Conservation (phyloP, 1,140 invertebrate species). For the Philaenus spumarius region DNA sequence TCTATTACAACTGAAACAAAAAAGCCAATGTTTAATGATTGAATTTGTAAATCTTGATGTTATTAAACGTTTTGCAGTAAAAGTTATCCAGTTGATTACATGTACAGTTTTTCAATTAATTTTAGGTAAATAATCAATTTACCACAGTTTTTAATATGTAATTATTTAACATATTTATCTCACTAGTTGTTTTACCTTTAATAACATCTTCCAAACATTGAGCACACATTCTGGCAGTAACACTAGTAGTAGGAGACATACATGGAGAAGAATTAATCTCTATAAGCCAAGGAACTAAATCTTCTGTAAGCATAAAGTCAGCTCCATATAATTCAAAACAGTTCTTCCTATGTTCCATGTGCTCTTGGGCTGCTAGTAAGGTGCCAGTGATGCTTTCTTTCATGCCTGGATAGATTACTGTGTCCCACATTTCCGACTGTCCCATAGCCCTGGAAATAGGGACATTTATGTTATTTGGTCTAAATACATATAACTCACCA, state of each 20-base stretch:
- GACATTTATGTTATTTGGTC: too few relatives aligned
- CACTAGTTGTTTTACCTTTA: too few relatives aligned
- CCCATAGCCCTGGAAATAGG: conserved; percentile 45
- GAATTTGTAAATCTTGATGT: too few relatives aligned
- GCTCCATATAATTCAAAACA: conserved; percentile 91
- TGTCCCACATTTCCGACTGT: conserved; percentile 66
- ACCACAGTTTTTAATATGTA: too few relatives aligned
- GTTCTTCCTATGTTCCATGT: conserved; percentile 78
- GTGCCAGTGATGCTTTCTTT: conserved; percentile 79
- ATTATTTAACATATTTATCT: too few relatives aligned
- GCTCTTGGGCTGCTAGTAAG: conserved; percentile 76
- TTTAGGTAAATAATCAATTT: too few relatives aligned
- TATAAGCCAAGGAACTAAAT: conserved; percentile 85
- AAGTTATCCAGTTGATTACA: too few relatives aligned
- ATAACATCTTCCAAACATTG: conserved; percentile 86
- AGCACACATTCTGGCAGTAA: conserved; percentile 78
- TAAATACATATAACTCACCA: too few relatives aligned
- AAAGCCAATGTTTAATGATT: too few relatives aligned
- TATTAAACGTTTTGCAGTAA: too few relatives aligned
- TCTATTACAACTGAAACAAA: conserved; percentile 75
- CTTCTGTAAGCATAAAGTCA: conserved; percentile 86
- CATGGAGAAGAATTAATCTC: conserved; percentile 94
- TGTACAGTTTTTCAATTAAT: too few relatives aligned
- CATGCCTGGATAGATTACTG: conserved; percentile 84
- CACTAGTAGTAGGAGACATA: conserved; percentile 79